Base-by-base conservation (phyloP, 2,888 invertebrate species). In the Actias luna region DNA sequence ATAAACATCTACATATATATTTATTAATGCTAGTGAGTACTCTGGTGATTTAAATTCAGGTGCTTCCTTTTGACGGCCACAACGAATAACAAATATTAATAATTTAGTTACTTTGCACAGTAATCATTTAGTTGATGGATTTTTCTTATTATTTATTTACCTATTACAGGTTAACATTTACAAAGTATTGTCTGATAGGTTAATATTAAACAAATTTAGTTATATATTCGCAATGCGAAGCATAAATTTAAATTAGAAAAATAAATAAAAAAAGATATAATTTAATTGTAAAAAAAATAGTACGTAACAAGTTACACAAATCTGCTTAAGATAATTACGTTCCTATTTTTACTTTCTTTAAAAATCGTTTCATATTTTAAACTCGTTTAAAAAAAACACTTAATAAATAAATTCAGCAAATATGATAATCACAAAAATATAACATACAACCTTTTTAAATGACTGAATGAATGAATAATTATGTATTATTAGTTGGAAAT, bases 1-100 rank as follows among this genome's bases (percentile, higher is more conserved):
- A 50, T 50, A 22, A 50, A 50, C 25, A 50, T 50, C 25, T 50
- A 50, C 46, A 50, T 50, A 50, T 8, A 25, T 50, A 50, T 50
- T 46, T 50, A 50, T 25, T 22, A 50, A 22, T 12, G 46, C 46
- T 50, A 25, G 22, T 25, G 46, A 25, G 46, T 50, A 25, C 12
- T 25, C 25, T 50, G 25, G 22, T 50, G 12, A 4, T 50, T 50
- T 25, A 25, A 50, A 50, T 50, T 50, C 46, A 50, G 46, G 25
- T 50, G 46, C 12, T 22, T 42, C 42, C 18, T 50, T 22, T 22
- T 50, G 22, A 50, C 46, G 46, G 22, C 3, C 46, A 12, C 25
- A 8, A 50, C 22, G 22, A 50, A 50, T 50, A 25, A 5, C 22
- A 50, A 50, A 50, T 50, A 46, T 46, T 7, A 46, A 46, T 18